A percentile compares a stretch with the other conserved stretches of the same genome.
These are phyloP conservation scores for Odocoileus virginianus DNA, from an alignment of 2,113 vertebrate genomes.

Conservation along the genomic window DNA sequence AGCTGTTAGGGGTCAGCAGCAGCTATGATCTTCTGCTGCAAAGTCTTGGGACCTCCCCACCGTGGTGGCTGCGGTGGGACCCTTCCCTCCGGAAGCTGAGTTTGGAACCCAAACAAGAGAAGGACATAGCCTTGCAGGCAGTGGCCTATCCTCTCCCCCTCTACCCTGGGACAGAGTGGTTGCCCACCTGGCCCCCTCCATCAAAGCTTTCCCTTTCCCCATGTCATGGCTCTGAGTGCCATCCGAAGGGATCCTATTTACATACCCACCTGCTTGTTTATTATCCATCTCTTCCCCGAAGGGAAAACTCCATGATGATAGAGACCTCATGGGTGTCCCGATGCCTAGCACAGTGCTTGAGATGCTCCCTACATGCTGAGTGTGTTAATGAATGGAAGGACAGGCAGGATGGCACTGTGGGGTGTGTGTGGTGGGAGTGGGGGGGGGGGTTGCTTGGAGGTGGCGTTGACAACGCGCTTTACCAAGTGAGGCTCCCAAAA, in stretches of 20 bases:
- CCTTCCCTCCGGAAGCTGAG: background rate
- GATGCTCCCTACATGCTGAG: background rate
- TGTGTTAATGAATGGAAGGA: background rate
- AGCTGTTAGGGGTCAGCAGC: too few relatives aligned
- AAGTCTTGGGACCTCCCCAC: background rate
- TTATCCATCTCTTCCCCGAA: background rate
- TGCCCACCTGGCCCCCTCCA: background rate
- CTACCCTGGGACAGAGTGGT: background rate
- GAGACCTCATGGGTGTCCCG: background rate
- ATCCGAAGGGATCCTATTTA: background rate
- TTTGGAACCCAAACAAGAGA: background rate
- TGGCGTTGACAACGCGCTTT: constrained; percentile 3
- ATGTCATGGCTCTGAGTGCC: background rate
- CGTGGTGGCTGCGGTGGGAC: background rate
- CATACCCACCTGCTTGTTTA: background rate
- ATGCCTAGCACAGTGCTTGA: background rate
- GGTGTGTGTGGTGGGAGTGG: background rate
- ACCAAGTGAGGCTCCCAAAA: constrained; percentile 28
- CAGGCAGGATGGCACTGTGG: background rate
- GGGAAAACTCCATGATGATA: background rate
- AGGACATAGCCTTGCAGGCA: background rate
- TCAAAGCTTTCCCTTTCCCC: background rate
- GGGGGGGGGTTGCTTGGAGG: background rate
- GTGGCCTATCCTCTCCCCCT: accelerated
- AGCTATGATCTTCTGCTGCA: background rate